phyloP scores from a whole-genome alignment of 2,797 vertebrate species.

The Pteronotus mesoamericanus region DNA sequence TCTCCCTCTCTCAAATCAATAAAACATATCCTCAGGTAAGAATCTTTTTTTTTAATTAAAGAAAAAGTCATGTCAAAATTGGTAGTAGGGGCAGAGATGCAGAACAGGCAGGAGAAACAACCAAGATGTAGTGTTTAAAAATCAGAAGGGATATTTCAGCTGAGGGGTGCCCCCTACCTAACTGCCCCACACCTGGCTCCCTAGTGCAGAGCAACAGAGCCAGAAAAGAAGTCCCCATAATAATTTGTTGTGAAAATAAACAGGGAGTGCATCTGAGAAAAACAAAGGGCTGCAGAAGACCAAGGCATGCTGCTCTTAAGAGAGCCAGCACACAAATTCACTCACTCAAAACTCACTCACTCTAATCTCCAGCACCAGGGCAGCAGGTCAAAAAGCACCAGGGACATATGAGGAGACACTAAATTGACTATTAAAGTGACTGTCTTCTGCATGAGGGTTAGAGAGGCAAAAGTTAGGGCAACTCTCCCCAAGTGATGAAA shows the following conservation, averaged over 20 bases:
- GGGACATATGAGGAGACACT: not conserved
- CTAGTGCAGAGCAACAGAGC: not conserved
- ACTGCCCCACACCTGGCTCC: not conserved
- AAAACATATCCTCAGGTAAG: too few species aligned
- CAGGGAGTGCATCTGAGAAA: not conserved
- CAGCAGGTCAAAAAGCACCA: not conserved
- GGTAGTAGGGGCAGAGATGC: not conserved
- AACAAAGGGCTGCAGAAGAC: not conserved
- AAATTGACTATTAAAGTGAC: not conserved
- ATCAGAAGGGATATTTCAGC: not conserved
- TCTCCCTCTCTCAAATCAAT: too few species aligned
- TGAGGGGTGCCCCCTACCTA: too few species aligned
- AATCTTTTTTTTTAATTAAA: too few species aligned
- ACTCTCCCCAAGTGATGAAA: not conserved
- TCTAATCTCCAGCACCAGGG: not conserved
- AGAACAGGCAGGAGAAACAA: not conserved
- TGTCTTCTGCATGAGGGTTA: not conserved
- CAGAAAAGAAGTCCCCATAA: not conserved
- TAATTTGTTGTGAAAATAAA: not conserved
- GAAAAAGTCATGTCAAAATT: not conserved
- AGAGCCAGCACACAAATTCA: not conserved
- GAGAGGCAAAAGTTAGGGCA: not conserved
- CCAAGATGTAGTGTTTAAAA: not conserved
- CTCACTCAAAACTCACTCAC: not conserved
- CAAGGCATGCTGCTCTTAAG: not conserved